Base-by-base conservation (phyloP, 2,113 vertebrate genomes). In the Pseudorasbora parva region DNA sequence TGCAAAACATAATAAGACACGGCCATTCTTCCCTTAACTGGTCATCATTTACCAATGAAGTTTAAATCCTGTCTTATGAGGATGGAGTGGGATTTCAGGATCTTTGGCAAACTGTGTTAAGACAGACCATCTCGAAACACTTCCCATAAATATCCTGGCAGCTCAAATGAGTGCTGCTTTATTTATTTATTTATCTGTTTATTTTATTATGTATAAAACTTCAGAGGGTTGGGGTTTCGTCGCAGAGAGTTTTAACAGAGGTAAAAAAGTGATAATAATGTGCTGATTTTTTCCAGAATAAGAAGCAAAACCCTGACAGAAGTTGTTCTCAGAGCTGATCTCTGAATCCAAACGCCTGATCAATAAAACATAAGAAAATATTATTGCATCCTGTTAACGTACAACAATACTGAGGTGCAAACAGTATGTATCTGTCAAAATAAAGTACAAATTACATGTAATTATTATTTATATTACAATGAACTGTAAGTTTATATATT, bases 91-190 rank as follows among this genome's bases (percentile, higher is more conserved):
- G 49, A 80, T 72, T 23, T 49, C 74, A 83, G 41, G 10, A 19
- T 33, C 59, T 74, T 19, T 80, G 83, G 80, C 68, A 21, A 30
- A 56, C 74, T 78, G 23, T 21, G 37, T 15, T 5, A 43, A 81
- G 74, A 30, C 83, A 71, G 54, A 43, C 71, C 68, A 66, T 83
- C 78, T 41, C 17, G 68, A 71, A 78, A 73, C 79, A 87, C 69
- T 85, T 80, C 69, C 59, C 19, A 37, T 56, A 82, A 83, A 82
- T 62, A 30, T n/a, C n/a, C n/a, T n/a, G n/a, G n/a, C n/a, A n/a
- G n/a, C n/a, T n/a, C n/a, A n/a, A n/a, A n/a, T 30, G 15, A 51
- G 14, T 5, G 15, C 17, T 19, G 17, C 17, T 19, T 54, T 0
- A 62, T 14, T 8, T 15, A 62, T 62, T 54, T 7, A 8, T 54